Percentiles rank a stretch among this genome's conserved stretches.
Conservation (phyloP, 1,140 invertebrate species). For the Stratiolaelaps scimitus region DNA sequence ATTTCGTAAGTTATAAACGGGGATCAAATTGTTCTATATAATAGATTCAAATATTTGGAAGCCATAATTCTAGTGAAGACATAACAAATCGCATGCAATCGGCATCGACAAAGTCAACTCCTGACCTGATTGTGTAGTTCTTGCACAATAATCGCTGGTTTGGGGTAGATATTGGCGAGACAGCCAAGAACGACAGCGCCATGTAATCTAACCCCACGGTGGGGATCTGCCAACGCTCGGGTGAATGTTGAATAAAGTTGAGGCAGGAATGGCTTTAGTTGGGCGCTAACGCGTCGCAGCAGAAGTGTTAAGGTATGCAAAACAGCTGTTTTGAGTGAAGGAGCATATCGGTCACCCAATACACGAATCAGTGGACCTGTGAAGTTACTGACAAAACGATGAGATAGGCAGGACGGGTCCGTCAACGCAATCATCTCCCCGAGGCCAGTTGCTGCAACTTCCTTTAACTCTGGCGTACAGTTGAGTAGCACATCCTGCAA, state of each 20-base stretch:
- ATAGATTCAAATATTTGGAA: too few species aligned
- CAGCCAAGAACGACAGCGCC: constrained; percentile 67
- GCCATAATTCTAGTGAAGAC: too few species aligned
- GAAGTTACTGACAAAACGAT: constrained; percentile 88
- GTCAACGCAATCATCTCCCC: constrained; percentile 82
- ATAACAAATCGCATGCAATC: too few species aligned
- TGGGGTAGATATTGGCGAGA: constrained; percentile 19
- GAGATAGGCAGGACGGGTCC: constrained; percentile 59
- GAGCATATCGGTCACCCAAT: constrained; percentile 83
- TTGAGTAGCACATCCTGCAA: constrained; percentile 92
- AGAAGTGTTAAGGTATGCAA: constrained; percentile 81
- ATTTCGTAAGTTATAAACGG: too few species aligned
- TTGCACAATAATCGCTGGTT: constrained; percentile 56
- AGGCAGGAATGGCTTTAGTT: constrained; percentile 92
- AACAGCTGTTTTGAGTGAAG: constrained; percentile 86
- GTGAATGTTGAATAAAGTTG: constrained; percentile 96
- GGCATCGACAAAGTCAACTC: too few species aligned
- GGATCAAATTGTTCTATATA: too few species aligned
- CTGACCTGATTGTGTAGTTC: constrained; percentile 77
- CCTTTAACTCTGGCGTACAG: constrained; percentile 83
- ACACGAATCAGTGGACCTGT: constrained; percentile 95
- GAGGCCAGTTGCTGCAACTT: constrained; percentile 80
- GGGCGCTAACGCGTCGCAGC: constrained; percentile 74
- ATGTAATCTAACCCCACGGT: constrained; percentile 71
- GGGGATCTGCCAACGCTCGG: constrained; percentile 76